Evolutionary conservation across 2,113 vertebrate genomes (phyloP).

Genomic region (Ancistrus triradiatus): DNA sequence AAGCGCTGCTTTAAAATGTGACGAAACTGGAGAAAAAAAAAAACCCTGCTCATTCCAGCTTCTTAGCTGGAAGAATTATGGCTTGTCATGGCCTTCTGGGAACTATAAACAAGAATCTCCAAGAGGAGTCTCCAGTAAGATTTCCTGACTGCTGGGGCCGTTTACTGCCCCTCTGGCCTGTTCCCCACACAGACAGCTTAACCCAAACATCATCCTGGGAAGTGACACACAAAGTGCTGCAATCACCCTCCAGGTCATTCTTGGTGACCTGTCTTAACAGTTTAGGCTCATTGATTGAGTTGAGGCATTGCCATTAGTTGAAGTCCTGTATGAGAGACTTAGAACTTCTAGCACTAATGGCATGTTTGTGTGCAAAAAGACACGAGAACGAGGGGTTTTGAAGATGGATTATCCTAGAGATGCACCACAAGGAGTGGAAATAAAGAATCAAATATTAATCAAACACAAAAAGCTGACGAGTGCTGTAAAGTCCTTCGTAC

Average conservation of each 20-base stretch:
- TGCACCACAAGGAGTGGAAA: slow-evolving; percentile 5
- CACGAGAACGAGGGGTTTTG: slow-evolving; percentile 19
- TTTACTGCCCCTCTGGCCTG: slow-evolving; percentile 41
- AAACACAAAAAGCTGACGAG: slow-evolving; percentile 17
- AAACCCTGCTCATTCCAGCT: slow-evolving; percentile 60
- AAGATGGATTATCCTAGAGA: slow-evolving; percentile 17
- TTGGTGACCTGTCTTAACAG: slow-evolving; percentile 20
- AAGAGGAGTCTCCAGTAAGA: slow-evolving; percentile 29
- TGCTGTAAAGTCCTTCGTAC: not conserved
- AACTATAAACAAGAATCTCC: slow-evolving; percentile 58
- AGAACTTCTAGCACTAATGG: slow-evolving; percentile 26
- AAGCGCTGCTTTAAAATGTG: slow-evolving; percentile 19
- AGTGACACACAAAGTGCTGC: slow-evolving; percentile 22
- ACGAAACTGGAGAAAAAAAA: slow-evolving; percentile 22
- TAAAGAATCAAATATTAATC: slow-evolving; percentile 17
- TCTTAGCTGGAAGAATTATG: slow-evolving; percentile 61
- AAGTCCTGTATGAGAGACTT: slow-evolving; percentile 30
- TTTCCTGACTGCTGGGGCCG: slow-evolving; percentile 54
- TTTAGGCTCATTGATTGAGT: slow-evolving; percentile 18
- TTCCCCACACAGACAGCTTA: slow-evolving; percentile 50
- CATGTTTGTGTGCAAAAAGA: slow-evolving; percentile 23
- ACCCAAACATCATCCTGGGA: slow-evolving; percentile 61
- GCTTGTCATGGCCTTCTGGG: slow-evolving; percentile 52
- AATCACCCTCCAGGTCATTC: slow-evolving; percentile 26
- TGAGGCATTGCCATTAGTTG: slow-evolving; percentile 17